phyloP scores from a whole-genome alignment of 1,140 invertebrate genomes.

The Euura saliciscinereae region DNA sequence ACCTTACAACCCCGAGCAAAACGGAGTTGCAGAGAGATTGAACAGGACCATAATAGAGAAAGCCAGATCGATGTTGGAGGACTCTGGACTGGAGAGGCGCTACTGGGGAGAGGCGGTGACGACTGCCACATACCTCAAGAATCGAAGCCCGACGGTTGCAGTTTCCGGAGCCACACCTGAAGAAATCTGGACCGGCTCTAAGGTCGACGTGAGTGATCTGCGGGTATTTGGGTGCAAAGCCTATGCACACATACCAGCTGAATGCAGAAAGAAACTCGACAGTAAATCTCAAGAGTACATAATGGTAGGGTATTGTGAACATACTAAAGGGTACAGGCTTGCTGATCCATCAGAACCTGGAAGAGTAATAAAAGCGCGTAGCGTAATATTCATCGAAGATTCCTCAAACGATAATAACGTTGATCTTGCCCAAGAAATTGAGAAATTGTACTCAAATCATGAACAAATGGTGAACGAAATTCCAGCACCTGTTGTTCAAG shows the following conservation, averaged over 20 bases:
- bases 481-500: no score
- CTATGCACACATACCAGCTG: slow-evolving; percentile 13
- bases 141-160: slow-evolving; percentile 15
- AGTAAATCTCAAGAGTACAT: neutral
- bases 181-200: slow-evolving; percentile 21
- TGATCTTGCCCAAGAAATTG: neutral
- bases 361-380: no score
- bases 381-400: no score
- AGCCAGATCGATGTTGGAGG: slow-evolving; percentile 34
- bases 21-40: slow-evolving; percentile 43
- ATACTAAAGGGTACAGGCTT: slow-evolving; percentile 27
- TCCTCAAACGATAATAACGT: neutral
- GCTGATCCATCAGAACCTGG: no score
- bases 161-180: slow-evolving; percentile 18
- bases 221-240: slow-evolving; percentile 26
- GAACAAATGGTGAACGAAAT: neutral
- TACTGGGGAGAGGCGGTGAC: slow-evolving; percentile 26
- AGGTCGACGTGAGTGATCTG: slow-evolving; percentile 17
- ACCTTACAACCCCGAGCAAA: slow-evolving; percentile 37
- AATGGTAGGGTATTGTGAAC: slow-evolving; percentile 31
- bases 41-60: slow-evolving; percentile 36
- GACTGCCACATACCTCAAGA: slow-evolving; percentile 17
- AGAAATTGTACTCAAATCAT: neutral
- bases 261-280: slow-evolving; percentile 15
- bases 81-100: slow-evolving; percentile 15